Percentiles rank a stretch among this genome's conserved stretches.
These are phyloP conservation scores for Brassicogethes aeneus DNA, from an alignment of 2,888 invertebrate genomes.

Conservation along the genomic window DNA sequence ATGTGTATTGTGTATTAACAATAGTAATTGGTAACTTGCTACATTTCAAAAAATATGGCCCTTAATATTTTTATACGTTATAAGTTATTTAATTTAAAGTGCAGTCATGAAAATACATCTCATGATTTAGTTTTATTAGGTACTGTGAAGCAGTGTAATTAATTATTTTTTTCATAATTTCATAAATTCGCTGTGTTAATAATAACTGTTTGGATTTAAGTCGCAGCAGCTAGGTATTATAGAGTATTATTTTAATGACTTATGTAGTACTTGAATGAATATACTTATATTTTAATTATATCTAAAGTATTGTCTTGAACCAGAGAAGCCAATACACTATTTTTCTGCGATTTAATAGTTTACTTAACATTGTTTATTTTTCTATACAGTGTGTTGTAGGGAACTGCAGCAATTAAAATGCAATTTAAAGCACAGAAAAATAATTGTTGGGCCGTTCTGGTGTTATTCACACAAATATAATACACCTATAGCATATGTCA, in stretches of 20 bases:
- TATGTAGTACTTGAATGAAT: slow-evolving; percentile 11
- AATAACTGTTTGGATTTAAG: neutral
- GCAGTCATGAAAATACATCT: slow-evolving; percentile 14
- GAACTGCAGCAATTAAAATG: too few species aligned
- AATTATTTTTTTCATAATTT: too few species aligned
- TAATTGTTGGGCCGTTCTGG: slow-evolving; percentile 16
- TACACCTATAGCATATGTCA: slow-evolving; percentile 37
- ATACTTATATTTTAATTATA: slow-evolving; percentile 33
- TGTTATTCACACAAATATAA: slow-evolving; percentile 35
- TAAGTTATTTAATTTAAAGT: slow-evolving; percentile 11
- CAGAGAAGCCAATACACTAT: slow-evolving; percentile 28
- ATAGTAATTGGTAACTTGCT: slow-evolving; percentile 37
- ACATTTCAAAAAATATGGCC: slow-evolving; percentile 33
- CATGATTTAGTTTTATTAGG: slow-evolving; percentile 9
- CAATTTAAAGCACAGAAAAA: neutral
- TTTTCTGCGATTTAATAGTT: neutral
- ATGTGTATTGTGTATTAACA: slow-evolving; percentile 42
- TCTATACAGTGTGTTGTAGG: too few species aligned
- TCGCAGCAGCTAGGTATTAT: neutral
- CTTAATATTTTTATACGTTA: slow-evolving; percentile 12
- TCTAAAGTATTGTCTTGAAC: slow-evolving; percentile 44
- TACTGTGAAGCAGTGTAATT: neutral
- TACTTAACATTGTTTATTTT: neutral
- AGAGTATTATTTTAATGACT: neutral
- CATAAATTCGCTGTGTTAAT: too few species aligned